Evolutionary conservation across 2,797 vertebrate genomes (phyloP).

Genomic region (Momotus momota): DNA sequence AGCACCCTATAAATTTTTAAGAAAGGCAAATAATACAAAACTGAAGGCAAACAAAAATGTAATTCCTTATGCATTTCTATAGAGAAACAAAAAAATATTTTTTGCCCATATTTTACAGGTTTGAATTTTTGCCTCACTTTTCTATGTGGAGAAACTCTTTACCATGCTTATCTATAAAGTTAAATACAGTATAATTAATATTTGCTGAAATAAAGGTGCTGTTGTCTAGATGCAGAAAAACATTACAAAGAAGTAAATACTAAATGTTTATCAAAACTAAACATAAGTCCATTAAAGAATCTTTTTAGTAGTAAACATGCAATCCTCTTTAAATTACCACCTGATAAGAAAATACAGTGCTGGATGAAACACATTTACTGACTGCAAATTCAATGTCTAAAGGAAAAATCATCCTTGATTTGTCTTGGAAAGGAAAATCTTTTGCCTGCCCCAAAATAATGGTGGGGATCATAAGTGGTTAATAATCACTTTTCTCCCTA

Average conservation of each 20-base stretch:
- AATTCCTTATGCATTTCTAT: neutral
- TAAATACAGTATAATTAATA: neutral
- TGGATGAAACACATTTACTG: neutral
- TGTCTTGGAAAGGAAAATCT: neutral
- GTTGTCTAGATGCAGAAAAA: neutral
- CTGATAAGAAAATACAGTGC: neutral
- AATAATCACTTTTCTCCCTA: neutral
- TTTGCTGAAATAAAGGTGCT: neutral
- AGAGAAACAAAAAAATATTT: neutral
- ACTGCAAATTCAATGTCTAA: neutral
- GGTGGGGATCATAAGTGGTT: neutral
- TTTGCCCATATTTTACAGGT: neutral
- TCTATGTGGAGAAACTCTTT: neutral
- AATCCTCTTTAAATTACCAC: neutral
- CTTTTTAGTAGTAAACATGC: neutral
- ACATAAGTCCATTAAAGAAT: neutral
- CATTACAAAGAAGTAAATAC: neutral
- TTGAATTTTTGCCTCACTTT: neutral
- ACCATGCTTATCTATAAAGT: neutral
- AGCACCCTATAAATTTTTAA: neutral
- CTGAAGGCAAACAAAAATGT: neutral
- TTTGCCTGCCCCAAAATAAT: neutral
- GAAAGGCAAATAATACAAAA: neutral
- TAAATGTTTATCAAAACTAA: neutral
- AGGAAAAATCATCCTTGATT: neutral